Evolutionary conservation across 2,113 vertebrate genomes (phyloP).

Genomic region (Lophius piscatorius): DNA sequence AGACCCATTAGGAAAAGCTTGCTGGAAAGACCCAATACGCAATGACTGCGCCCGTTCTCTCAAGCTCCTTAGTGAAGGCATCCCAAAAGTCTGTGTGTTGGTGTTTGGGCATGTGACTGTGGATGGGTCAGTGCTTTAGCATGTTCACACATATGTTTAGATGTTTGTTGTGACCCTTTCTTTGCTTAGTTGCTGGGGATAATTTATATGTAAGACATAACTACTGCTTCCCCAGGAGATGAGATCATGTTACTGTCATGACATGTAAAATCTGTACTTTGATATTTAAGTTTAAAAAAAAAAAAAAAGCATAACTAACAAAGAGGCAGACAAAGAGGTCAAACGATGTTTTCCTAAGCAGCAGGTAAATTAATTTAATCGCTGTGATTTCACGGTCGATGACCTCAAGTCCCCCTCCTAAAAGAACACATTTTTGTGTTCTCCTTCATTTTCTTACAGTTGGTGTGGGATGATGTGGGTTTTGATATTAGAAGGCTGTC

Average conservation of each 20-base stretch:
- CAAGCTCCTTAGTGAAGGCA: constrained; percentile 74
- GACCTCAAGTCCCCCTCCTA: too few relatives aligned
- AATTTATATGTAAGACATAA: not conserved
- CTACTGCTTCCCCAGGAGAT: not conserved
- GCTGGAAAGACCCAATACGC: constrained; percentile 67
- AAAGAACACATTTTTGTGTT: too few relatives aligned
- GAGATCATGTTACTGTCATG: not conserved
- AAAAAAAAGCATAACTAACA: too few relatives aligned
- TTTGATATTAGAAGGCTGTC: too few relatives aligned
- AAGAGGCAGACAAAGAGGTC: too few relatives aligned
- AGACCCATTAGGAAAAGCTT: constrained; percentile 78
- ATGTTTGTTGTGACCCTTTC: constrained; percentile 7
- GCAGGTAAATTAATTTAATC: too few relatives aligned
- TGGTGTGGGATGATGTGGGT: too few relatives aligned
- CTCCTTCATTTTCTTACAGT: too few relatives aligned
- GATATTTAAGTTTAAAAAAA: not conserved
- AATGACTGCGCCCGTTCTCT: constrained; percentile 66
- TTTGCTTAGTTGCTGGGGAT: constrained; percentile 8
- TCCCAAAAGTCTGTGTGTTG: constrained; percentile 54
- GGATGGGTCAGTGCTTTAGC: constrained; percentile 25
- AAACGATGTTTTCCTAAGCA: too few relatives aligned
- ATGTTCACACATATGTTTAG: constrained; percentile 11
- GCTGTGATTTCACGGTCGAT: too few relatives aligned
- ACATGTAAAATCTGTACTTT: not conserved
- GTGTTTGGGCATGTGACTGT: constrained; percentile 31